phyloP scores from a whole-genome alignment of 2,888 invertebrate species.

The Hypercompe scribonia region DNA sequence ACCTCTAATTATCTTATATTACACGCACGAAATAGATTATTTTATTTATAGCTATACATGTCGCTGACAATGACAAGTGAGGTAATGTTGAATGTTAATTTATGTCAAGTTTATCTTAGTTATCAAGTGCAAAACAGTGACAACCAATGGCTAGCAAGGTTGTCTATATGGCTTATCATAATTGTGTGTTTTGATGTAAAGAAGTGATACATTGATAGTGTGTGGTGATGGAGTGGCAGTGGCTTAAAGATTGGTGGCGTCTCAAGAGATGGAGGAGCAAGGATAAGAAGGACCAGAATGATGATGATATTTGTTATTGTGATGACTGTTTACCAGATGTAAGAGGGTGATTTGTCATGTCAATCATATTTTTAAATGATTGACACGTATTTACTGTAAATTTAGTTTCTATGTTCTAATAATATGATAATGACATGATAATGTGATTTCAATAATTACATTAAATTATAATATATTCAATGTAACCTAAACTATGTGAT shows the following conservation, averaged over 20 bases:
- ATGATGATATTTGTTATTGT: conserved; percentile 91
- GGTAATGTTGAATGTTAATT: conserved; percentile 78
- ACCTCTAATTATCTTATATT: conserved; percentile 39
- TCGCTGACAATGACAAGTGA: conserved; percentile 79
- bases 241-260: conserved; percentile 94
- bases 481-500: conserved; percentile 27
- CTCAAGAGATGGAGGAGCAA: conserved; percentile 89
- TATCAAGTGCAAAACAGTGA: conserved; percentile 69
- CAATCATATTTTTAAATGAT: conserved; percentile 29
- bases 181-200: conserved; percentile 62
- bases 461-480: conserved; percentile 29
- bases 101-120: conserved; percentile 81
- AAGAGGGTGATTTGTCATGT: conserved; percentile 58
- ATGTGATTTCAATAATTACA: conserved; percentile 25
- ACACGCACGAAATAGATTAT: conserved; percentile 53
- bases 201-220: conserved; percentile 62
- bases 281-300: conserved; percentile 83
- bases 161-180: conserved; percentile 64
- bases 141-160: conserved; percentile 75
- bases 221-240: conserved; percentile 91
- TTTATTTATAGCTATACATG: conserved; percentile 70
- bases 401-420: conserved; percentile 36
- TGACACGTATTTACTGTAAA: conserved; percentile 23
- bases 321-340: conserved; percentile 90
- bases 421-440: conserved; percentile 26